A percentile compares a stretch with the other conserved stretches of the same genome.
These are phyloP conservation scores for Ailuropoda melanoleuca DNA, from an alignment of 2,113 vertebrate species.

Conservation along the genomic window DNA sequence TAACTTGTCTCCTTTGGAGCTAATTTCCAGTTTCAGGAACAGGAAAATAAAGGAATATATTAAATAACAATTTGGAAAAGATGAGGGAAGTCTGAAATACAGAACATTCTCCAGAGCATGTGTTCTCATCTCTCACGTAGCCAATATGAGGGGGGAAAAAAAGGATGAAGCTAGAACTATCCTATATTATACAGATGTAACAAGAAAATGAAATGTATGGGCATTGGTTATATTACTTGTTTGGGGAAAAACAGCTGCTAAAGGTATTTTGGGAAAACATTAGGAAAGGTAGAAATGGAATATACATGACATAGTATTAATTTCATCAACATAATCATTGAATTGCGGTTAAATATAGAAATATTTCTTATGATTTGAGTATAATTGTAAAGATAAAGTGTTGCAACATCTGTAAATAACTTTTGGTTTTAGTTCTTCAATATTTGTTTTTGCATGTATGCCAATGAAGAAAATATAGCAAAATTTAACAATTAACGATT, in stretches of 20 bases:
- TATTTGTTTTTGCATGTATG: not conserved
- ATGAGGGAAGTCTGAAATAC: not conserved
- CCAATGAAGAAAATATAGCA: not conserved
- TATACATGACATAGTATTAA: not conserved
- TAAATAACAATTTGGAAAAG: not conserved
- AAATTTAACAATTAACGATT: not conserved
- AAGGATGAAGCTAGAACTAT: not conserved
- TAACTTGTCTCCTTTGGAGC: not conserved
- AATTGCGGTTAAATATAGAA: not conserved
- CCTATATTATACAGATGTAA: not conserved
- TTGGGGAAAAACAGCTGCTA: not conserved
- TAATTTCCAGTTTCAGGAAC: not conserved
- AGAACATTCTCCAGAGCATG: not conserved
- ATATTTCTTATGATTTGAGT: not conserved
- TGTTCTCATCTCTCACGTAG: not conserved
- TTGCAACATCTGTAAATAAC: not conserved
- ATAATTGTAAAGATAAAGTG: not conserved
- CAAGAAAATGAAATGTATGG: not conserved
- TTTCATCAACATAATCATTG: not conserved
- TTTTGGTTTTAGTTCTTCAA: not conserved
- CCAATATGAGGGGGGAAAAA: rapidly evolving
- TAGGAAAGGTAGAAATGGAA: not conserved
- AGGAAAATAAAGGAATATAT: not conserved
- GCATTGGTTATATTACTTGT: not conserved
- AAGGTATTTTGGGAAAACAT: not conserved